Evolutionary conservation across 2,113 vertebrate genomes (phyloP), one percentile per base, ranked within the genome.

Genomic region (Myrmecobius fasciatus): DNA sequence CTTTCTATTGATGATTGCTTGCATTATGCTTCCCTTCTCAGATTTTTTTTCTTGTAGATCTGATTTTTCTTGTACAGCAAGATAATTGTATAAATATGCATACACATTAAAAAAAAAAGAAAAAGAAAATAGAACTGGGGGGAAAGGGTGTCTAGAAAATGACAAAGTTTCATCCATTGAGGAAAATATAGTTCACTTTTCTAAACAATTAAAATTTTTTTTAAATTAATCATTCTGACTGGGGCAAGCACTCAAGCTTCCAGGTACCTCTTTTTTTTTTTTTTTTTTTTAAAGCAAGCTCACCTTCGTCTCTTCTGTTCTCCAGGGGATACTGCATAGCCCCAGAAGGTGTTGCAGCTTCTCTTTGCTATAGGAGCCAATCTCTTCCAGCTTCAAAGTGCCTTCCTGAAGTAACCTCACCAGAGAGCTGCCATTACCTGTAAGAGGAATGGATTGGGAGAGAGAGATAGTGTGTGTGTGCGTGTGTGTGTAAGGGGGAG

Each of bases 331-430:
- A 31, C 97, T 98, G 89, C 99, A 99, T 83, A 98, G 98, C 4
- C 98, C 97, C 95, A 99, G 98, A 25, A 99, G 98, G 14, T 95
- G 95, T 96, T 91, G 99, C 88, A 99, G 98, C 96, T 99, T 99
- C 8, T 99, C 98, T 91, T 99, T 98, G 3, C 97, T 99, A 94
- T 99, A 99, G 92, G 98, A 98, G 94, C 98, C 98, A 67, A 99
- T 97, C 92, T 99, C 98, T 94, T 99, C 99, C 2, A 99, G 98
- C 94, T 98, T 99, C 94, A 99, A 99, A 54, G 97, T 93, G 0
- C 99, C 99, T 14, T 99, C 99, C 89, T 99, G 99, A 94, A 99
- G 98, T 52, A 99, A 98, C 94, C 99, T 99, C 93, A 99, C 99
- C 98, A 99, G 97, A 93, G 97, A 98, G 31, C 99, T 99, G 11